Percentiles rank a stretch among this genome's conserved stretches.
phyloP scores from a whole-genome alignment of 2,888 invertebrate species.

The Sinohyriopsis cumingii region DNA sequence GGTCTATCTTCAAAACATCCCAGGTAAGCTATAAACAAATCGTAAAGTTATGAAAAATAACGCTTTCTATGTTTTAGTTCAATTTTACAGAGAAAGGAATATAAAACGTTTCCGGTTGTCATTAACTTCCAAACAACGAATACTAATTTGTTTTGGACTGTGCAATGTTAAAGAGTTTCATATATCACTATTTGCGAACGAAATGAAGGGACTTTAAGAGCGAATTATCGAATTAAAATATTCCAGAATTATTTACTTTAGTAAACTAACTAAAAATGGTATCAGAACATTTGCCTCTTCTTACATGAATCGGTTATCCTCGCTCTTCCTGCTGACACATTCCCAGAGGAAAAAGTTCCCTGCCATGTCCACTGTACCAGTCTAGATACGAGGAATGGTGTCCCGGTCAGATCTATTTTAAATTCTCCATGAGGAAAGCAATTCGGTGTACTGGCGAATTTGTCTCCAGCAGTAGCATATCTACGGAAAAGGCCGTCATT shows the following conservation, averaged over 20 bases:
- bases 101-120: no score
- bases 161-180: no score
- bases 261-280: no score
- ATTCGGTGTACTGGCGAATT: constrained; percentile 29
- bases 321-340: constrained; percentile 23
- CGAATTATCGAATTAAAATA: no score
- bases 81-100: no score
- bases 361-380: constrained; percentile 43
- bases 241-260: neutral
- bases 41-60: no score
- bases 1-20: no score
- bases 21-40: no score
- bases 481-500: constrained; percentile 20
- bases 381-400: constrained; percentile 42
- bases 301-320: constrained; percentile 40
- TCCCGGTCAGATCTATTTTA: constrained; percentile 46
- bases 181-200: no score
- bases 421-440: constrained; percentile 48
- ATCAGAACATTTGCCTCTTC: neutral
- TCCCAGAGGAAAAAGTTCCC: constrained; percentile 34
- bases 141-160: no score
- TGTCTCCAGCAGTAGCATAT: constrained; percentile 53
- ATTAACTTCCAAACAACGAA: no score
- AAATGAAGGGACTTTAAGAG: neutral
- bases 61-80: no score